Conservation (phyloP, 2,113 vertebrate species). For the Chaenogobius annularis region DNA sequence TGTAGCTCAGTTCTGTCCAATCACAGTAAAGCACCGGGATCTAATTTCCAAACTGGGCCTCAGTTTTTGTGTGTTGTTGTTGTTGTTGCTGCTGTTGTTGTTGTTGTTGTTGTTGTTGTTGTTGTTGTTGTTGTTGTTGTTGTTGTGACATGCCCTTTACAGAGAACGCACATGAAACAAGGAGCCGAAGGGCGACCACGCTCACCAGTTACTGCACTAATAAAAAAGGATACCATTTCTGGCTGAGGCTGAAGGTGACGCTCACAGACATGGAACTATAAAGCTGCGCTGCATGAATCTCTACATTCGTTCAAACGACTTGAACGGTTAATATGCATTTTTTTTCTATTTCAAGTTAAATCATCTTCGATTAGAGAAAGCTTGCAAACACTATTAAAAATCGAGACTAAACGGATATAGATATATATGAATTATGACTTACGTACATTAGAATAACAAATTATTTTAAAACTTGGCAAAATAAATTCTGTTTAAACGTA, state of each 20-base stretch:
- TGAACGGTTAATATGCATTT: background rate
- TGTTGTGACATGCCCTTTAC: conserved; percentile 7
- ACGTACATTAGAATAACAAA: background rate
- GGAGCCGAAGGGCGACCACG: background rate
- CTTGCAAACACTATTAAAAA: no score
- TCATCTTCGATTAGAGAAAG: background rate
- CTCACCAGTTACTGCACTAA: background rate
- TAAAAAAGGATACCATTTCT: background rate
- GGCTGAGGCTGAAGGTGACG: conserved; percentile 19
- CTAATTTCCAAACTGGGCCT: background rate
- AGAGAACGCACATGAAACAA: background rate
- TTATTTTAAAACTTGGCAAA: background rate
- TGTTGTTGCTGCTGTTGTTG: background rate
- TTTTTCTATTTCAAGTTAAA: no score
- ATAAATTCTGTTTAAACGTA: background rate
- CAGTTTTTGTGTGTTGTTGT: background rate
- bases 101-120: background rate
- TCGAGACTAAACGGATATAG: no score
- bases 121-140: no score
- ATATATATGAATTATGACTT: no score
- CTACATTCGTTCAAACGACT: background rate
- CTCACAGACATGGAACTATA: conserved; percentile 22
- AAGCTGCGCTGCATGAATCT: conserved; percentile 39
- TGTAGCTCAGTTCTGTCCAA: background rate
- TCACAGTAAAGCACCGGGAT: background rate